Evolutionary conservation across 2,888 invertebrate genomes (phyloP).

Genomic region (Empis livida): DNA sequence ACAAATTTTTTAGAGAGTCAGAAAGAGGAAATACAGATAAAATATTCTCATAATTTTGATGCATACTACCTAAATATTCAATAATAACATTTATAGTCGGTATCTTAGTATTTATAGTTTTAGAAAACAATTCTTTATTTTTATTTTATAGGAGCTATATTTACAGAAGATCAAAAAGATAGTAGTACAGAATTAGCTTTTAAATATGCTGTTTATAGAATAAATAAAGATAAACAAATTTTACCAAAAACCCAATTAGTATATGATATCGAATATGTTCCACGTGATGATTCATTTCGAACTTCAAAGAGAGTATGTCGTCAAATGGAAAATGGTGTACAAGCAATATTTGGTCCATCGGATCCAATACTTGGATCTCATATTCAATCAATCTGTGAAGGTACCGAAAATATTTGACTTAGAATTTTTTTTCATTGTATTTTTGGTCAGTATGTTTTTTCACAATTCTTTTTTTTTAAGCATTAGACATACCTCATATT

Average conservation of each 20-base stretch:
- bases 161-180: constrained; percentile 79
- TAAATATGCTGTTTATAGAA: constrained; percentile 86
- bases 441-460: no score
- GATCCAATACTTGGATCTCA: constrained; percentile 71
- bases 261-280: constrained; percentile 87
- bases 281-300: constrained; percentile 79
- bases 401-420: no score
- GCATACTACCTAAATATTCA: no score
- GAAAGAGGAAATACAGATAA: no score
- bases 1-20: no score
- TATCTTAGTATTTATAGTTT: no score
- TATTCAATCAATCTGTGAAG: constrained; percentile 77
- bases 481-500: constrained; percentile 81
- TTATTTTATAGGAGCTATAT: constrained; percentile 65
- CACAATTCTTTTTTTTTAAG: no score
- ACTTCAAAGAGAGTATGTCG: constrained; percentile 64
- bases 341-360: constrained; percentile 78
- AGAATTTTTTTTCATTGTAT: no score
- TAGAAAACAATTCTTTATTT: no score
- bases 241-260: constrained; percentile 77
- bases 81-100: no score
- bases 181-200: constrained; percentile 82
- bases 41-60: no score
- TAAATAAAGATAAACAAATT: constrained; percentile 75
- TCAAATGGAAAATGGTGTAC: constrained; percentile 69